Conservation (phyloP, 2,797 vertebrate genomes). For the Sebastes steindachneri region DNA sequence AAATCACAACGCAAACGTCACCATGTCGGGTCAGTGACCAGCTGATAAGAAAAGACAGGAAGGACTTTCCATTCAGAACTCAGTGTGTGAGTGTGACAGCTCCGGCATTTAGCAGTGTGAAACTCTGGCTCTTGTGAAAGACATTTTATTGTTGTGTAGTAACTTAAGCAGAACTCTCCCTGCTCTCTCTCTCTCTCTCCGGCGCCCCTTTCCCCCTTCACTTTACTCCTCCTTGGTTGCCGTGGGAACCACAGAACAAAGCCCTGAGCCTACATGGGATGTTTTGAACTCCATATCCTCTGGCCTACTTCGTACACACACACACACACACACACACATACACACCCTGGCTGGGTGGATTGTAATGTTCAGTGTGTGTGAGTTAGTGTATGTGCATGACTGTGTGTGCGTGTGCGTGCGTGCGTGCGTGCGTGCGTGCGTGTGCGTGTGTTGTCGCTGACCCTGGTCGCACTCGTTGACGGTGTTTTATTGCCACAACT, state of each 20-base stretch:
- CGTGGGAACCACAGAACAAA: constrained; percentile 71
- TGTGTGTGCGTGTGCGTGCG: constrained; percentile 1
- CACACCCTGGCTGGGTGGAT: not conserved
- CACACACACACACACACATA: not conserved
- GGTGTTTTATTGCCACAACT: not conserved
- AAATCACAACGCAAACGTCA: not conserved
- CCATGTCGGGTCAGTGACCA: not conserved
- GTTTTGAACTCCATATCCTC: constrained; percentile 66
- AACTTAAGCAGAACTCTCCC: constrained; percentile 13
- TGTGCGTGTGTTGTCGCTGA: not conserved
- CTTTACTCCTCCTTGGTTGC: constrained; percentile 60
- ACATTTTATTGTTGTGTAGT: constrained; percentile 31
- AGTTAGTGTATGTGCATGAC: no score
- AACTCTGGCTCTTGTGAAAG: not conserved
- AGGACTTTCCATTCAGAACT: not conserved
- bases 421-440: not conserved
- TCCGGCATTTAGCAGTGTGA: not conserved
- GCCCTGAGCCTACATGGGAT: constrained; percentile 42
- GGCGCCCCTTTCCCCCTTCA: constrained; percentile 6
- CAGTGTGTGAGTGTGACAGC: not conserved
- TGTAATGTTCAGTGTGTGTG: not conserved
- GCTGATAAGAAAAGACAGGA: not conserved
- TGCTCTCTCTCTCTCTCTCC: not conserved
- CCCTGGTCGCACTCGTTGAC: not conserved
- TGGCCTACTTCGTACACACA: constrained; percentile 38